phyloP scores from a whole-genome alignment of 2,797 vertebrate genomes.

The Caiman crocodilus region DNA sequence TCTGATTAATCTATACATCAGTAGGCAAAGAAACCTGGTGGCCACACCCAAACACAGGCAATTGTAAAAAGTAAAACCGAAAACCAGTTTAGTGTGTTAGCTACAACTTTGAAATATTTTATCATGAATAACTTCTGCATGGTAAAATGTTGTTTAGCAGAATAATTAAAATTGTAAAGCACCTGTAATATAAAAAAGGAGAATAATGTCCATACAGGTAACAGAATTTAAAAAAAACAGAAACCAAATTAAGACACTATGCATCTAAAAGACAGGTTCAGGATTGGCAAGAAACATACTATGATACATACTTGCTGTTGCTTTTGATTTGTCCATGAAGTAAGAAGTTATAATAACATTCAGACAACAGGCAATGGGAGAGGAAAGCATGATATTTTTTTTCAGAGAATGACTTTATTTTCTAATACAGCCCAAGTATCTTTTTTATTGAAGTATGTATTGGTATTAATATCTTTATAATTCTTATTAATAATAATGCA shows the following conservation, averaged over 20 bases:
- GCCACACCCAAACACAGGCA: neutral
- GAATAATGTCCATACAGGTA: neutral
- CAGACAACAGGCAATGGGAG: neutral
- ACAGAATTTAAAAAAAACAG: neutral
- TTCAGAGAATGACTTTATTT: neutral
- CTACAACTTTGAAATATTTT: neutral
- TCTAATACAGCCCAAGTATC: neutral
- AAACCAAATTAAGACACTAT: neutral
- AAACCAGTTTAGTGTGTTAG: neutral
- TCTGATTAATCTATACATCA: neutral
- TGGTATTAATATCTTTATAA: neutral
- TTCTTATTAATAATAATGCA: neutral
- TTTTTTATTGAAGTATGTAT: neutral
- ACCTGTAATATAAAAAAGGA: neutral
- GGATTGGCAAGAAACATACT: neutral
- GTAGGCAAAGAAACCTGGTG: neutral
- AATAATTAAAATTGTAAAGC: neutral
- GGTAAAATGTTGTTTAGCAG: constrained; percentile 5
- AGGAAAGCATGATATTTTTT: neutral
- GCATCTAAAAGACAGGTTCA: neutral
- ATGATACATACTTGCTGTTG: constrained; percentile 67
- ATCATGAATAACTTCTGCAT: neutral
- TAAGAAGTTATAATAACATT: neutral
- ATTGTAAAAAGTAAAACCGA: neutral
- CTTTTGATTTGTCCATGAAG: constrained; percentile 69